Evolutionary conservation across 1,140 invertebrate species (phyloP).

Genomic region (Drosophila teissieri): DNA sequence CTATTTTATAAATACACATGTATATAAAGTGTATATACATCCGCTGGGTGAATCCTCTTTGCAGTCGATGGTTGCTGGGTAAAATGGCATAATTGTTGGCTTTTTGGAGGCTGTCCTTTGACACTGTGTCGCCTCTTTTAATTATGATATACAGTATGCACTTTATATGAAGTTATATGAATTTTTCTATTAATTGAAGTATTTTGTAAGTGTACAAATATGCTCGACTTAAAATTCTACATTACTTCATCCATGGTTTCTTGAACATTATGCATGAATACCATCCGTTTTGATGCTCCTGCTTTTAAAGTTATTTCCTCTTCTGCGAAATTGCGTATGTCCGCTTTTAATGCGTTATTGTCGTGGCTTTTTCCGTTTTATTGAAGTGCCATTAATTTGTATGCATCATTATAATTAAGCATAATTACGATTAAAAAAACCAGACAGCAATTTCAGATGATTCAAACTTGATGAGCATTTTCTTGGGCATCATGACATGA

Average conservation of each 20-base stretch:
- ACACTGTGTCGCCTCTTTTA: constrained; percentile 34
- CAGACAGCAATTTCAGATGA: constrained; percentile 45
- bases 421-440: constrained; percentile 67
- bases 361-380: constrained; percentile 42
- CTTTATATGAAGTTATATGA: no score
- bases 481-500: constrained; percentile 34
- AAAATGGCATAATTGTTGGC: constrained; percentile 13
- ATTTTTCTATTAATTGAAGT: not conserved
- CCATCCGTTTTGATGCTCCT: constrained; percentile 35
- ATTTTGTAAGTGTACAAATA: not conserved
- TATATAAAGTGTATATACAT: constrained; percentile 8
- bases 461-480: constrained; percentile 45
- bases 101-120: constrained; percentile 29
- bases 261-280: constrained; percentile 31
- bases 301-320: constrained; percentile 30
- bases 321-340: constrained; percentile 29
- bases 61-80: constrained; percentile 19
- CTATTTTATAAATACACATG: not conserved
- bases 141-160: no score
- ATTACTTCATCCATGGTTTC: constrained; percentile 4
- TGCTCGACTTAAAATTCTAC: not conserved
- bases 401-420: constrained; percentile 78
- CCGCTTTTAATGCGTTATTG: constrained; percentile 4
- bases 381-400: constrained; percentile 80
- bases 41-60: constrained; percentile 44